These are phyloP conservation scores for Abrostola tripartita DNA, from an alignment of 2,888 invertebrate species.

Conservation along the genomic window DNA sequence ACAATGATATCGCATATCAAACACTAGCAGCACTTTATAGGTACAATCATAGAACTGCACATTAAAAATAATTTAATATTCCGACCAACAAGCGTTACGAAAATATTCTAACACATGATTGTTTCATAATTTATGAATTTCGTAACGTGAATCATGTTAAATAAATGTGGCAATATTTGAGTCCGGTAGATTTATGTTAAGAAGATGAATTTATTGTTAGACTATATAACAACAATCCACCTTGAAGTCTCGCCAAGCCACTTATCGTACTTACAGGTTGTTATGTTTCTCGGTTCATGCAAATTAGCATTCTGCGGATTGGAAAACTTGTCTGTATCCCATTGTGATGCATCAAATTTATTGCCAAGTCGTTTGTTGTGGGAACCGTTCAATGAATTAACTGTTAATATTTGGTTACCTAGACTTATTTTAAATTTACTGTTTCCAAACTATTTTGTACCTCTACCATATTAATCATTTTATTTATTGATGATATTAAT, in stretches of 20 bases:
- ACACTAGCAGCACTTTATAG: slow-evolving; percentile 13
- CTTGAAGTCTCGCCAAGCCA: slow-evolving; percentile 63
- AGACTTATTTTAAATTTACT: neutral
- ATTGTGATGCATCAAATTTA: slow-evolving; percentile 56
- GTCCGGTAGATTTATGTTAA: slow-evolving; percentile 34
- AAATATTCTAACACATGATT: slow-evolving; percentile 53
- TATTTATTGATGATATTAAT: neutral
- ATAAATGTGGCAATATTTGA: slow-evolving; percentile 61
- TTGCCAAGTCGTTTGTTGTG: slow-evolving; percentile 19
- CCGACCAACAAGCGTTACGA: slow-evolving; percentile 36
- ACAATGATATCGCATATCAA: slow-evolving; percentile 49
- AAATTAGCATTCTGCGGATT: slow-evolving; percentile 57
- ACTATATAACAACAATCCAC: slow-evolving; percentile 47
- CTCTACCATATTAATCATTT: neutral
- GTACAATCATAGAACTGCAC: slow-evolving; percentile 14
- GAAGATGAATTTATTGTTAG: slow-evolving; percentile 45
- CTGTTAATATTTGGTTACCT: slow-evolving; percentile 2
- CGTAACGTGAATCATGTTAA: slow-evolving; percentile 58
- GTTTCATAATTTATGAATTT: slow-evolving; percentile 64
- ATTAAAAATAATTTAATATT: slow-evolving; percentile 16
- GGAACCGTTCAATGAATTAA: slow-evolving; percentile 1
- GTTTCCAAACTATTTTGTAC: neutral
- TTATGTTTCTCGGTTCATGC: slow-evolving; percentile 64
- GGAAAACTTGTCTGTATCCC: slow-evolving; percentile 58
- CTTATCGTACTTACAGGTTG: slow-evolving; percentile 61